A percentile compares a stretch with the other conserved stretches of the same genome.
phyloP scores from a whole-genome alignment of 2,797 vertebrate genomes.

The Xiphorhynchus erythropygius region DNA sequence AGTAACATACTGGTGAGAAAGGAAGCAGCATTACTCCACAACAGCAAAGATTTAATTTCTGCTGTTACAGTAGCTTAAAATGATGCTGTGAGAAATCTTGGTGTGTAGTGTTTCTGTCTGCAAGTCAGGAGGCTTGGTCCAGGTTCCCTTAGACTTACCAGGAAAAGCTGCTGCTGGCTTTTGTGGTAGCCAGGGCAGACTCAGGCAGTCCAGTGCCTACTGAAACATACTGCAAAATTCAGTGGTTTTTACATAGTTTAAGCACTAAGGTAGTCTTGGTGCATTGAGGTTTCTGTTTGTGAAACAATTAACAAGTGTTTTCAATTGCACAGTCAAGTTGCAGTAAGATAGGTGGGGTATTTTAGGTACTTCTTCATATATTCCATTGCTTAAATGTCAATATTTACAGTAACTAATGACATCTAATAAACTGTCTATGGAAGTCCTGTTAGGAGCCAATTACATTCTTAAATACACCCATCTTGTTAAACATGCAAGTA shows the following conservation, averaged over 20 bases:
- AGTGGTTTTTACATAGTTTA: not conserved
- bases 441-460: not conserved
- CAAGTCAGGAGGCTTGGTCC: not conserved
- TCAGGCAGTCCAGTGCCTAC: not conserved
- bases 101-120: not conserved
- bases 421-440: not conserved
- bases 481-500: not conserved
- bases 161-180: not conserved
- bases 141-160: not conserved
- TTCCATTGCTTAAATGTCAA: slow-evolving; percentile 30
- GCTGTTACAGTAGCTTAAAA: not conserved
- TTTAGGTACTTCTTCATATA: not conserved
- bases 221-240: not conserved
- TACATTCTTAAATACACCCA: not conserved
- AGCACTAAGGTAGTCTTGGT: not conserved
- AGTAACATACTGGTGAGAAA: not conserved
- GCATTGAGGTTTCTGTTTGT: not conserved
- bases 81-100: not conserved
- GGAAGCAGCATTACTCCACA: not conserved
- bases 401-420: slow-evolving; percentile 8
- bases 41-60: not conserved
- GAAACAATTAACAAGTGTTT: not conserved
- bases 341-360: not conserved
- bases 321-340: not conserved
- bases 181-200: not conserved